Conservation (phyloP, 2,113 vertebrate species). For the Ceyx margarethae region DNA sequence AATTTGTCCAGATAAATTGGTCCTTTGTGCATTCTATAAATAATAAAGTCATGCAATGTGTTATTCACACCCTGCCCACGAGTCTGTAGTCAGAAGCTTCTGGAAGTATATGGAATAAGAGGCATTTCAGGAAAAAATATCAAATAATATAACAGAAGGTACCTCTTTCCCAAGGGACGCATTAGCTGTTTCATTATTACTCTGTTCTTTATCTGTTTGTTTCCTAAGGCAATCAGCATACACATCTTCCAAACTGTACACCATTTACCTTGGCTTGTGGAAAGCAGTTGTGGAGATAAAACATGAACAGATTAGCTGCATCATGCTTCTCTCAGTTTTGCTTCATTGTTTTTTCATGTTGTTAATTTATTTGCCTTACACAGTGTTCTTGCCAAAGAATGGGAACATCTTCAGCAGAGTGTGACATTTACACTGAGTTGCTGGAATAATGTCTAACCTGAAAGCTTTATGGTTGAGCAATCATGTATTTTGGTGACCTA, state of each 20-base stretch:
- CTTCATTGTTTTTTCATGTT: constrained; percentile 9
- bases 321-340: background rate
- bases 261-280: background rate
- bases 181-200: background rate
- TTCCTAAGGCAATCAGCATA: background rate
- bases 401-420: background rate
- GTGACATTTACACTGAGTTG: background rate
- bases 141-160: background rate
- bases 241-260: background rate
- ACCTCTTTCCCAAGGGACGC: background rate
- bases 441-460: constrained; percentile 1
- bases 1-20: background rate
- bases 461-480: background rate
- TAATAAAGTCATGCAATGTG: constrained; percentile 13
- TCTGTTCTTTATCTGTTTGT: background rate
- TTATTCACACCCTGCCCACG: constrained; percentile 14
- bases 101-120: constrained; percentile 25
- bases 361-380: constrained; percentile 10
- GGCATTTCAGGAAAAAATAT: background rate
- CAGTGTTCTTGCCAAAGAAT: background rate
- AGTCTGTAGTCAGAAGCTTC: constrained; percentile 18
- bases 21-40: background rate
- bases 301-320: background rate
- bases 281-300: background rate
- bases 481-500: background rate